Evolutionary conservation across 2,888 invertebrate genomes (phyloP), one percentile per base, ranked within the genome.

Genomic region (Leptinotarsa juncta): DNA sequence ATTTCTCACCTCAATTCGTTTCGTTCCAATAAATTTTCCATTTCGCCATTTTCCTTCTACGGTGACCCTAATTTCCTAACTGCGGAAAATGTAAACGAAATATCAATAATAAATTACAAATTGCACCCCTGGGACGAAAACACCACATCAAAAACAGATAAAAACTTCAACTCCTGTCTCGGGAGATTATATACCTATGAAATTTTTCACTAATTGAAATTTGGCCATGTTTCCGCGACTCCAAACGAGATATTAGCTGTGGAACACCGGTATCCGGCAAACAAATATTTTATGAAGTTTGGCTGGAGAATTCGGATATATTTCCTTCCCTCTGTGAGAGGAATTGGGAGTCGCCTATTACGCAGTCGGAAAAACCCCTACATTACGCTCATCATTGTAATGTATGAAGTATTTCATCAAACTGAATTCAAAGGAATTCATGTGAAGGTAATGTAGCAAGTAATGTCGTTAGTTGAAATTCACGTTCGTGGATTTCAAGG

Each of bases 71-170:
- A 62, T 62, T 62, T 62, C 62, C 62, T 18, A 62, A 62, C 62
- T 62, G 62, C 62, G 62, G 62, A 18, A 62, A 42, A 62, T 62
- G 62, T 62, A 62, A 62, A 42, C 42, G 62, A 32, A 62, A 62
- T 62, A 62, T 62, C 62, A 62, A 62, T 62, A 62, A 62, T 62
- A 16, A 32, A 62, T 62, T n/a, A 32, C 62, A 62, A 62, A 62
- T 42, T 62, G 42, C 14, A 62, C 62, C 32, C 42, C 7, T 5
- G 62, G 32, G 62, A 62, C 16, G 12, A 42, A 32, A 42, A 62
- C 62, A 62, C 32, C 62, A 62, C 62, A 62, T 62, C 42, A 42
- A 62, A 62, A 62, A 62, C 62, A 62, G 62, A 62, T 62, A 62
- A 62, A 62, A 62, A 62, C 62, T 62, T 42, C 62, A 62, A 62